Evolutionary conservation across 2,888 invertebrate species (phyloP), one percentile per base, ranked within the genome.

Genomic region (Cerastis rubricosa): DNA sequence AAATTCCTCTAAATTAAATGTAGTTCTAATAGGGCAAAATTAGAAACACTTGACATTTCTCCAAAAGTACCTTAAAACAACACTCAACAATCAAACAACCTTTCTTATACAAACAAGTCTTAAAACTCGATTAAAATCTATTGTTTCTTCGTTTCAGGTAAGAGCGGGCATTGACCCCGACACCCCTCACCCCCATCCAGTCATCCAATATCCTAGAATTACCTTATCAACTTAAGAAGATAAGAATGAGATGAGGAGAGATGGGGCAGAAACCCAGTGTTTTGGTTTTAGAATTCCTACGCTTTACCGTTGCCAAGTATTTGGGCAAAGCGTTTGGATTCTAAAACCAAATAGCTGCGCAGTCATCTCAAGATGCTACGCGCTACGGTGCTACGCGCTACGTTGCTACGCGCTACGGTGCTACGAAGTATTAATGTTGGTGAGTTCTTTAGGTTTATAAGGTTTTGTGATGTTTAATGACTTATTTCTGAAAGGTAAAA

Each of bases 291-390:
- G 98, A 98, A 98, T 98, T 98, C 98, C 98, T 98, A 98, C 98
- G 98, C 98, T 98, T 98, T 98, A 98, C 98, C 98, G 98, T 98
- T 96, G 96, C 96, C 96, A 94, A 95, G 95, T 93, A 95, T 94
- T 97, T 97, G 95, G 98, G 98, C 98, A 98, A 98, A 98, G 98
- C 98, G 98, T 98, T 98, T 98, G 98, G 98, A 98, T 98, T 98
- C 98, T 98, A 98, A 98, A 98, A 98, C 98, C 95, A 97, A 98
- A 97, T 97, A 93, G 92, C 95, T 92, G 93, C 71, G 80, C 69
- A 61, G 74, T 49, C 90, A 84, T 81, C 91, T 83, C 73, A 77
- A 71, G 70, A 76, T 59, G 73, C 87, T 87, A 88, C 88, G 80
- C 11, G 79, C 85, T 88, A 88, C 89, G 86, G 29, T 63, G 40